Evolutionary conservation across 2,113 vertebrate species (phyloP).

Genomic region (Malaclemys terrapin): DNA sequence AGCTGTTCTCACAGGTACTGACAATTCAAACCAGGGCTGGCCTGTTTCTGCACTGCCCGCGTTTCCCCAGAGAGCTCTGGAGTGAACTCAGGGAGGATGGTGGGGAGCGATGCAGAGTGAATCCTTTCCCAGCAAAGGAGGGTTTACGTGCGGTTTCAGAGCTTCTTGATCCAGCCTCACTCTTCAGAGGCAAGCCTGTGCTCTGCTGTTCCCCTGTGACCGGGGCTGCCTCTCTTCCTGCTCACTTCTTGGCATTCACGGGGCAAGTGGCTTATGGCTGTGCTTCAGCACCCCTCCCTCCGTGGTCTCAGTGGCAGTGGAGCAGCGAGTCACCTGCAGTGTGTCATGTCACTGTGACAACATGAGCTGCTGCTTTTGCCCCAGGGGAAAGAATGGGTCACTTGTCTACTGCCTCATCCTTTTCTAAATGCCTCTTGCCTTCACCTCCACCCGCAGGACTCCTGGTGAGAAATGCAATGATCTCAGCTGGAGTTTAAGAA

Average conservation of each 20-base stretch:
- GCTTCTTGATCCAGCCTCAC: background rate
- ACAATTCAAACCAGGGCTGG: background rate
- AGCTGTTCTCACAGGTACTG: background rate
- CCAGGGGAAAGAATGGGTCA: background rate
- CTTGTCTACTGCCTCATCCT: background rate
- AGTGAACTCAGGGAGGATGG: background rate
- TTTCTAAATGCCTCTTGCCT: background rate
- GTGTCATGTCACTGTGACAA: background rate
- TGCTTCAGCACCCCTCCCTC: background rate
- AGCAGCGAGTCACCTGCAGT: background rate
- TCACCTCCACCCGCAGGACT: background rate
- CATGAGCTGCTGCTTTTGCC: background rate
- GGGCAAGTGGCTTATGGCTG: background rate
- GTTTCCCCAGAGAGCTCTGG: background rate
- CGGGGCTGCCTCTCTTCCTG: background rate
- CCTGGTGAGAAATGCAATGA: background rate
- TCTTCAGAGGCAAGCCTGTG: background rate
- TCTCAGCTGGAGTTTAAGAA: background rate
- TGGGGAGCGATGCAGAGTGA: background rate
- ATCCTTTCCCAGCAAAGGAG: background rate
- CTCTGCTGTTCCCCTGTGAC: background rate
- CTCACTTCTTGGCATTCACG: background rate
- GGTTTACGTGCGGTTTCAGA: background rate
- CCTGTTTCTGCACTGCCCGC: rapidly evolving
- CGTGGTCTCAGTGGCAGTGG: background rate